phyloP scores from a whole-genome alignment of 2,113 vertebrate genomes.

The Neotoma lepida region DNA sequence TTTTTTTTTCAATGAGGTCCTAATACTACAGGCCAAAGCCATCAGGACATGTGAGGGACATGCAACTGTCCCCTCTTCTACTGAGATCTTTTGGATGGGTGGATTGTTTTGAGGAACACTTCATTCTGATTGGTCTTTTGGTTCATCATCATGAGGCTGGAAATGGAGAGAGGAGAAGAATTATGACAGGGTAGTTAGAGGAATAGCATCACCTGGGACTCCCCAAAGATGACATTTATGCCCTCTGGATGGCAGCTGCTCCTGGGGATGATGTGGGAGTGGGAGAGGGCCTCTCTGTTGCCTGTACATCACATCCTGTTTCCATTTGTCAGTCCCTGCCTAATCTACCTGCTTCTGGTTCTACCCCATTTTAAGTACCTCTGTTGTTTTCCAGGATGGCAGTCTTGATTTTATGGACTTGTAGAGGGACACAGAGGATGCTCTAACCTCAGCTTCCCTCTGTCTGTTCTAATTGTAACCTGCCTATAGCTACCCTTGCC shows the following conservation, averaged over 20 bases:
- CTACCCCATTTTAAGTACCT: neutral
- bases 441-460: neutral
- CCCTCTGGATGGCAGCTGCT: neutral
- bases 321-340: slow-evolving; percentile 11
- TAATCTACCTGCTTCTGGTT: neutral
- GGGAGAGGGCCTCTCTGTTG: neutral
- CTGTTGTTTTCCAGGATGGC: neutral
- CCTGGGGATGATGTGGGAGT: neutral
- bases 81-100: neutral
- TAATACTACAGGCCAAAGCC: neutral
- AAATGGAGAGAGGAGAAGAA: neutral
- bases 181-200: neutral
- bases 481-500: neutral
- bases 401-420: neutral
- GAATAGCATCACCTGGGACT: neutral
- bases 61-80: neutral
- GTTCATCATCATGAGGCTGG: neutral
- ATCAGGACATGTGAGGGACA: neutral
- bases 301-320: neutral
- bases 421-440: neutral
- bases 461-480: neutral
- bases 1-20: slow-evolving; percentile 14
- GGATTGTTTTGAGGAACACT: neutral
- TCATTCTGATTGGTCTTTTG: neutral
- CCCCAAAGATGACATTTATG: neutral